A percentile compares a stretch with the other conserved stretches of the same genome.
Evolutionary conservation across 2,797 vertebrate genomes (phyloP).

Genomic region (Oryzias sinensis): DNA sequence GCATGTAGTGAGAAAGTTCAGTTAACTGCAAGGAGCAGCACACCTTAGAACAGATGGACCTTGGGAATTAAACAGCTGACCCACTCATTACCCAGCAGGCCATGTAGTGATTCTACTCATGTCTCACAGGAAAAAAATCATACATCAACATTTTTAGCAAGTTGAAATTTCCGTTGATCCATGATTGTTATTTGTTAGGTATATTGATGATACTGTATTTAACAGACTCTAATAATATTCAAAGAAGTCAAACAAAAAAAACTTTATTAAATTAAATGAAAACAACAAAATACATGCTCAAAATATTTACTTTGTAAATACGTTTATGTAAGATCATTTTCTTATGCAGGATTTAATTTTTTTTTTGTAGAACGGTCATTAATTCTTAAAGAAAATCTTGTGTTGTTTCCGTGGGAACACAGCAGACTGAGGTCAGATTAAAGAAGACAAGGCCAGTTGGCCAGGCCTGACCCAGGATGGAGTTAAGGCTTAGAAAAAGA

Average conservation of each 20-base stretch:
- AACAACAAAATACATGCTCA: background rate
- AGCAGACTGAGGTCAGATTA: slow-evolving; percentile 66
- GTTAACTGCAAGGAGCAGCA: background rate
- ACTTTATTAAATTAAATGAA: background rate
- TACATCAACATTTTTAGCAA: background rate
- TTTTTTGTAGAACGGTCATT: slow-evolving; percentile 8
- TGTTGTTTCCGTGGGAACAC: slow-evolving; percentile 16
- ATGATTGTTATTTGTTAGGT: background rate
- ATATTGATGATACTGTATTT: background rate
- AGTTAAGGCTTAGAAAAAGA: slow-evolving; percentile 58
- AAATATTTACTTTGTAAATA: background rate
- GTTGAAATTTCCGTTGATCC: background rate
- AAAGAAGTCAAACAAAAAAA: background rate
- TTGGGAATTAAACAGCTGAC: slow-evolving; percentile 57
- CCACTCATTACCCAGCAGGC: slow-evolving; percentile 23
- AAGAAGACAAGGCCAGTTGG: slow-evolving; percentile 50
- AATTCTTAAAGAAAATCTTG: slow-evolving; percentile 25
- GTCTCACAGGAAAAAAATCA: slow-evolving; percentile 11
- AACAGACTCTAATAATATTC: background rate
- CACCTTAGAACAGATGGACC: slow-evolving; percentile 53
- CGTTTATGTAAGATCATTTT: background rate
- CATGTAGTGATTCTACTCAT: slow-evolving; percentile 20
- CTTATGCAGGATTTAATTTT: background rate
- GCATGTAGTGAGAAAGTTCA: background rate
- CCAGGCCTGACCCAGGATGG: slow-evolving; percentile 38